Percentiles rank a stretch among this genome's conserved stretches.
Evolutionary conservation across 2,888 invertebrate genomes (phyloP).

Genomic region (Agrilus mali): DNA sequence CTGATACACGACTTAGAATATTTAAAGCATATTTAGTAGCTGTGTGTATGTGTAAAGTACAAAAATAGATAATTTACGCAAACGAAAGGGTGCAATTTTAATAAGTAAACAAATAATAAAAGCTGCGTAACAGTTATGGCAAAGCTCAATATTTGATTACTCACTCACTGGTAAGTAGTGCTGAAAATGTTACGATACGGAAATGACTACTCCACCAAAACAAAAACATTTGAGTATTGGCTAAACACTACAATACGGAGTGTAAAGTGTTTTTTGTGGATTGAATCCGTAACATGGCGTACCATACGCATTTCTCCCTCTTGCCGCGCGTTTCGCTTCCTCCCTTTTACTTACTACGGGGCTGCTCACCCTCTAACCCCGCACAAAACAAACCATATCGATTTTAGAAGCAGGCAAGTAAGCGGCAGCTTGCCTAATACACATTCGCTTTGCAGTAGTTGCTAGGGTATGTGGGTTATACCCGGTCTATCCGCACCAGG

Average conservation of each 20-base stretch:
- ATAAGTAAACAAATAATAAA: too few relatives aligned
- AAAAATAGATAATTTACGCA: too few relatives aligned
- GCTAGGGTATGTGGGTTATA: conserved; percentile 26
- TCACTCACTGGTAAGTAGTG: too few relatives aligned
- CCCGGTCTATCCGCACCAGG: conserved; percentile 17
- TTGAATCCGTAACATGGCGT: conserved; percentile 33
- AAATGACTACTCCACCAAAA: too few relatives aligned
- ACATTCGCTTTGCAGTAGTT: conserved; percentile 26
- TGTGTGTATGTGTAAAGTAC: too few relatives aligned
- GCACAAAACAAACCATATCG: conserved; percentile 37
- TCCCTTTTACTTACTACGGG: conserved; percentile 21
- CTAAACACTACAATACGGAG: conserved; percentile 30
- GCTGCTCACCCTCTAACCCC: conserved; percentile 16
- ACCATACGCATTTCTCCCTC: conserved; percentile 29
- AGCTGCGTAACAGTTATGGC: too few relatives aligned
- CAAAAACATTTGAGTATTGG: conserved; percentile 20
- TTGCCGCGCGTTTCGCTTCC: conserved; percentile 27
- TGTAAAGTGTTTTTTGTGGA: conserved; percentile 30
- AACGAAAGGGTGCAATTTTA: too few relatives aligned
- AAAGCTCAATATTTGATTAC: too few relatives aligned
- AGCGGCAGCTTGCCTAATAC: conserved; percentile 25
- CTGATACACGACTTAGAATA: too few relatives aligned
- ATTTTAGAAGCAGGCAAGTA: conserved; percentile 32
- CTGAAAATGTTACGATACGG: too few relatives aligned
- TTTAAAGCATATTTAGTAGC: too few relatives aligned